Conservation (phyloP, 2,113 vertebrate genomes). For the Regulus satrapa region DNA sequence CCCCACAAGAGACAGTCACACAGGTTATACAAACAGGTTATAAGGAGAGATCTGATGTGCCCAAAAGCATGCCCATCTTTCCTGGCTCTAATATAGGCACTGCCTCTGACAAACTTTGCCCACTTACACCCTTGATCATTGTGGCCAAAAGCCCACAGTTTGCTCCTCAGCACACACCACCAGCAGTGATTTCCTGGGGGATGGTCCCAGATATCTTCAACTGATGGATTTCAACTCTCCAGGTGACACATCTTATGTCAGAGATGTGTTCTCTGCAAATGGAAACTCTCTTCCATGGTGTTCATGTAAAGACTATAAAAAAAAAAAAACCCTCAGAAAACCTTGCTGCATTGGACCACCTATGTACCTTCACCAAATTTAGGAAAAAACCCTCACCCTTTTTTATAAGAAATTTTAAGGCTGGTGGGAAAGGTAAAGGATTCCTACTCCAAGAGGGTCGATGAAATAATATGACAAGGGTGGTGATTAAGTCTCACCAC, state of each 20-base stretch:
- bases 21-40: neutral
- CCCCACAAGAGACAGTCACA: neutral
- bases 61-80: neutral
- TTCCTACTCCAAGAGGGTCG: neutral
- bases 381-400: neutral
- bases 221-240: neutral
- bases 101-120: neutral
- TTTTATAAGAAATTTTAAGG: neutral
- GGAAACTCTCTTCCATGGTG: neutral
- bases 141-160: neutral
- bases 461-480: slow-evolving; percentile 50
- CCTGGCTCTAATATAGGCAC: neutral
- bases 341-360: neutral
- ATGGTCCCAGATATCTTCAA: neutral
- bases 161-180: neutral
- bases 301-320: neutral
- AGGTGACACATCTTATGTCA: neutral
- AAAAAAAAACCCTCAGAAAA: neutral
- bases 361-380: neutral
- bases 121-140: neutral
- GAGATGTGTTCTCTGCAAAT: neutral
- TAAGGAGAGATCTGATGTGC: neutral
- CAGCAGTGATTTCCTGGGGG: neutral
- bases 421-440: neutral
- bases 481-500: slow-evolving; percentile 57